Evolutionary conservation across 1,140 invertebrate genomes (phyloP), one percentile per base, ranked within the genome.

Genomic region (Plectus sambesii): DNA sequence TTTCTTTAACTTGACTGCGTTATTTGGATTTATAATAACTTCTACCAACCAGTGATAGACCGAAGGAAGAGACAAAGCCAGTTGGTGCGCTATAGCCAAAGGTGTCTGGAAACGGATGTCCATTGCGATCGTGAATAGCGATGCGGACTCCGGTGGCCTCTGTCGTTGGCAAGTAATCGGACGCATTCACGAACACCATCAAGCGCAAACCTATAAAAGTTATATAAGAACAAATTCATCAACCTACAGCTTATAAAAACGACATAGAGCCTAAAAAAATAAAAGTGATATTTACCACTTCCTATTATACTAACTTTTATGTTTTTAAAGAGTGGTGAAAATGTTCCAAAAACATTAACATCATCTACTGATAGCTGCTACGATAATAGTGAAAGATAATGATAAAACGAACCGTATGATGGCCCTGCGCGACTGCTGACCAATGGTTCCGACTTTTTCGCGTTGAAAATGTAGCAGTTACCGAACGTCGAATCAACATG

Each of bases 101-200:
- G 12, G 9, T 45, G 17, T 59, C 59, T 2, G 58, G 59, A 39
- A 59, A 60, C 3, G 60, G 51, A 17, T 30, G 23, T 42, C 61
- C 53, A 22, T 52, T 41, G 40, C 59, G 52, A 2, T 38, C 54
- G 42, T 65, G 63, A 37, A 65, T 65, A 8, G 62, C 61, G 20
- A 67, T 58, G 19, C 59, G 38, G n/a, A 67, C 64, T 12, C 61
- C 63, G 9, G 39, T 40, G 15, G 64, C 54, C 51, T 65, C 59
- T 3, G 63, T 65, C n/a, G 63, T 65, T 6, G 63, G 64, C 23
- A 65, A 46, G 40, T 65, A 65, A 35, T 65, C 63, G 12, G 61
- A 56, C 1, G 58, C 29, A 40, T 65, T 67, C 9, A 65, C 62
- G 27, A 59, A 58, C 3, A 65, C 38, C 50, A 65, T 58, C 15